Evolutionary conservation across 2,113 vertebrate species (phyloP).

Genomic region (Rhagologus leucostigma): DNA sequence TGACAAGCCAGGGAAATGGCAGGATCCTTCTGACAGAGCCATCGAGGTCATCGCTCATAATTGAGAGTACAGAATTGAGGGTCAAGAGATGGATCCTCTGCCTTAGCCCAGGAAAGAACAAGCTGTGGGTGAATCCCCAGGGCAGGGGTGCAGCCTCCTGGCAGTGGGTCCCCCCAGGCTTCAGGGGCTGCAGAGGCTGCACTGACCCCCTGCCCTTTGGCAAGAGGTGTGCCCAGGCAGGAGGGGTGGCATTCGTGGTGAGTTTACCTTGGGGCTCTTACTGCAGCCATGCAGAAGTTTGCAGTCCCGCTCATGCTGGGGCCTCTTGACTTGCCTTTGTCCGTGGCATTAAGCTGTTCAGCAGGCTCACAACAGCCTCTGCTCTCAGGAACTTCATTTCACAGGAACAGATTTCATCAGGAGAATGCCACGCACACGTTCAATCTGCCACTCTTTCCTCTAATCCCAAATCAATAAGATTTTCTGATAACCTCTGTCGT

Average conservation of each 20-base stretch:
- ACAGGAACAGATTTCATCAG: background rate
- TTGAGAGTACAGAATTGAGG: rapidly evolving
- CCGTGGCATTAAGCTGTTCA: background rate
- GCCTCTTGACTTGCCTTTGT: background rate
- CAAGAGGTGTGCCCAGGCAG: too few relatives aligned
- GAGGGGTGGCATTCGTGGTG: rapidly evolving
- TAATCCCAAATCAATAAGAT: background rate
- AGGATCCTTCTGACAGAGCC: background rate
- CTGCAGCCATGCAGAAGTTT: background rate
- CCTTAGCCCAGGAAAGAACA: rapidly evolving
- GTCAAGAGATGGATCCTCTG: background rate
- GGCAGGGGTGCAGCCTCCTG: background rate
- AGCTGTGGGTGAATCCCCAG: background rate
- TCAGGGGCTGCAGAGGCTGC: background rate
- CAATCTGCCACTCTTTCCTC: background rate
- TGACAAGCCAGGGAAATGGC: background rate
- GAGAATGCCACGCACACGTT: background rate
- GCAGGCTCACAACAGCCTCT: background rate
- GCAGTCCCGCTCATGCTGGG: rapidly evolving
- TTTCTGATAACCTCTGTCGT: background rate
- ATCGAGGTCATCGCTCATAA: background rate
- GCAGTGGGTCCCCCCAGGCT: rapidly evolving
- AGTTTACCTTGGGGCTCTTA: rapidly evolving
- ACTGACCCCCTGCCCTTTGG: background rate
- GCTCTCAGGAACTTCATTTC: background rate